Conservation (phyloP, 2,888 invertebrate genomes). For the Chloromyia formosa region DNA sequence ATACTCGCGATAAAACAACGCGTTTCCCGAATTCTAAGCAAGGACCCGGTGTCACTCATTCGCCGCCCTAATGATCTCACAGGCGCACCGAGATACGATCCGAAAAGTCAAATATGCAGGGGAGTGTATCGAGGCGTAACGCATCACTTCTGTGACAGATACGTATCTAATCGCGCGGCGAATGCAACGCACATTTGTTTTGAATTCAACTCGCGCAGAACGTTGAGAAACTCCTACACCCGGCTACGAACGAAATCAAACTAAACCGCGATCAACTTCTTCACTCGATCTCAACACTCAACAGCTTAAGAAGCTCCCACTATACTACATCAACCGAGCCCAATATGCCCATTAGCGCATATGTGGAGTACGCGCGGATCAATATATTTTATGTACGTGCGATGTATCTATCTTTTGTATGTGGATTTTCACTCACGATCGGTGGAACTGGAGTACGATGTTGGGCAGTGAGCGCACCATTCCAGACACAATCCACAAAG, state of each 20-base stretch:
- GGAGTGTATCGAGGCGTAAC: conserved; percentile 2
- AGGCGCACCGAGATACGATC: conserved; percentile 17
- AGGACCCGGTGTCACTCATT: background rate
- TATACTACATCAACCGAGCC: background rate
- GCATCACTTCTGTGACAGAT: no score
- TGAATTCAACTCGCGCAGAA: conserved; percentile 1
- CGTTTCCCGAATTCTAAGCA: no score
- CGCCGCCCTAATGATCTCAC: background rate
- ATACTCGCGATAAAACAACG: background rate
- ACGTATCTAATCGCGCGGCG: background rate
- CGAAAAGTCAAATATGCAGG: conserved; percentile 11
- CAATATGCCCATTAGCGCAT: no score
- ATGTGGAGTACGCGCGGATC: no score
- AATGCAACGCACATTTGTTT: conserved; percentile 15
- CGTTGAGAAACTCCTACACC: background rate
- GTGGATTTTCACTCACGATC: no score
- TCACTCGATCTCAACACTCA: conserved; percentile 15
- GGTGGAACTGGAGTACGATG: background rate
- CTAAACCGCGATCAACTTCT: conserved; percentile 25
- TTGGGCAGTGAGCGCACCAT: background rate
- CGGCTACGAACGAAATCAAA: conserved; percentile 29
- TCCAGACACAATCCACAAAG: conserved; percentile 9
- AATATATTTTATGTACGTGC: no score
- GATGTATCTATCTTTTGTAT: no score
- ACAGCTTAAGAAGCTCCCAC: conserved; percentile 9